These are phyloP conservation scores for Hylyphantes graminicola DNA, from an alignment of 1,140 invertebrate genomes.

Conservation along the genomic window DNA sequence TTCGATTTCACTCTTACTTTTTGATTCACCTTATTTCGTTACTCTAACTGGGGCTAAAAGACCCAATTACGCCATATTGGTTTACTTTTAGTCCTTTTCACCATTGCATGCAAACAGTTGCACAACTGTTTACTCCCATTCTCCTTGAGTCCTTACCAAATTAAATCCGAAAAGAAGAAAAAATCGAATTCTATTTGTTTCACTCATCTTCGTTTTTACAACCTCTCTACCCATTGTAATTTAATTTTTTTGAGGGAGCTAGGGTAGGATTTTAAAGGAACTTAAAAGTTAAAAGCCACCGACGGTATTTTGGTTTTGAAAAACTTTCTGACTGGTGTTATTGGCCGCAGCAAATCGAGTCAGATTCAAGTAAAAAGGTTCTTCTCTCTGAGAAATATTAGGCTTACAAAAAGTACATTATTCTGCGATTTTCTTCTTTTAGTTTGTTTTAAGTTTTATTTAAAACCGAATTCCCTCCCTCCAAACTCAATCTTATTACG, in stretches of 20 bases:
- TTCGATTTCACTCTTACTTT: no score
- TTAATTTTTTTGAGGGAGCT: constrained; percentile 35
- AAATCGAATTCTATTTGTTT: constrained; percentile 26
- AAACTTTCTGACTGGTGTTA: constrained; percentile 12
- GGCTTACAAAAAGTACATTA: constrained; percentile 21
- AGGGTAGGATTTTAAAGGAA: constrained; percentile 31
- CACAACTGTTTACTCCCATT: background rate
- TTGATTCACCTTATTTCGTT: no score
- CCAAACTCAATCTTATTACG: constrained; percentile 39
- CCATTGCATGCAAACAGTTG: background rate
- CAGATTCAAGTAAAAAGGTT: background rate
- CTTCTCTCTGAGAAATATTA: constrained; percentile 15
- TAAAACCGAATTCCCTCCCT: constrained; percentile 16
- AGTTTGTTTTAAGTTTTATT: constrained; percentile 27
- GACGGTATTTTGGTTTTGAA: constrained; percentile 12
- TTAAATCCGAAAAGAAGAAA: constrained; percentile 13
- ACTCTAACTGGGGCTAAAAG: background rate
- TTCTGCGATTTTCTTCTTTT: background rate
- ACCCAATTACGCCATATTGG: constrained; percentile 18
- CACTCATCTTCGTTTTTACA: background rate
- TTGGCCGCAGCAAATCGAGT: constrained; percentile 40
- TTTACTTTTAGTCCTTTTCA: background rate
- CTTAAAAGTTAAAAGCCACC: constrained; percentile 24
- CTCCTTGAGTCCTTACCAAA: constrained; percentile 6
- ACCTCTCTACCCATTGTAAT: constrained; percentile 31